A percentile compares a stretch with the other conserved stretches of the same genome.
Conservation (phyloP, 2,888 invertebrate genomes). For the Rhamnusium bicolor region DNA sequence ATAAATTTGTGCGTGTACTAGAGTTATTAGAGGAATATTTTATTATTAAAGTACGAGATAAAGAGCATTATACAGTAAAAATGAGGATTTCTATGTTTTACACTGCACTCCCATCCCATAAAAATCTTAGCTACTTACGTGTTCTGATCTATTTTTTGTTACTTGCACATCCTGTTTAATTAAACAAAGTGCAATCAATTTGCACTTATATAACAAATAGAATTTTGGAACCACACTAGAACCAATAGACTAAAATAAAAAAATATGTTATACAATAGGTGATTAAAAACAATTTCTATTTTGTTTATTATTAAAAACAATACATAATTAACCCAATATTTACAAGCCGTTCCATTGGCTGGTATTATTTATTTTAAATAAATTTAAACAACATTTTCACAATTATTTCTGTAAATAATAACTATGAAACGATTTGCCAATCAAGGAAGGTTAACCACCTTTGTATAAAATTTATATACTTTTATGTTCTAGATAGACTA, state of each 20-base stretch:
- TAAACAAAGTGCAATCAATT: too few relatives aligned
- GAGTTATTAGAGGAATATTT: too few relatives aligned
- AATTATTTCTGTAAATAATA: conserved; percentile 48
- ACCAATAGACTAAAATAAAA: background rate
- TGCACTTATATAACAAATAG: too few relatives aligned
- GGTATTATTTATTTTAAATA: conserved; percentile 38
- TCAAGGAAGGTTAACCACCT: conserved; percentile 51
- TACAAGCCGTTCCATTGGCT: conserved; percentile 17
- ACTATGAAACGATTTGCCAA: conserved; percentile 46
- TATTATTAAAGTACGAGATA: too few relatives aligned
- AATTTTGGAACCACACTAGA: background rate
- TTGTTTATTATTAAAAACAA: conserved; percentile 14
- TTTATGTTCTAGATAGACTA: conserved; percentile 27
- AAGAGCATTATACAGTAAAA: too few relatives aligned
- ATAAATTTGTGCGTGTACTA: too few relatives aligned
- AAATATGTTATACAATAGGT: background rate
- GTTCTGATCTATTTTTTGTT: too few relatives aligned
- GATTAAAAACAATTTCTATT: conserved; percentile 13
- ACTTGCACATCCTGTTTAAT: too few relatives aligned
- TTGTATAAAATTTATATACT: conserved; percentile 33
- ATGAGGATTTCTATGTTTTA: too few relatives aligned
- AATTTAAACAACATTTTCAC: conserved; percentile 51
- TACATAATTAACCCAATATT: conserved; percentile 15
- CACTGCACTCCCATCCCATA: too few relatives aligned
- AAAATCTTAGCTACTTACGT: too few relatives aligned